phyloP scores from a whole-genome alignment of 2,113 vertebrate species.

The Cebus imitator region DNA sequence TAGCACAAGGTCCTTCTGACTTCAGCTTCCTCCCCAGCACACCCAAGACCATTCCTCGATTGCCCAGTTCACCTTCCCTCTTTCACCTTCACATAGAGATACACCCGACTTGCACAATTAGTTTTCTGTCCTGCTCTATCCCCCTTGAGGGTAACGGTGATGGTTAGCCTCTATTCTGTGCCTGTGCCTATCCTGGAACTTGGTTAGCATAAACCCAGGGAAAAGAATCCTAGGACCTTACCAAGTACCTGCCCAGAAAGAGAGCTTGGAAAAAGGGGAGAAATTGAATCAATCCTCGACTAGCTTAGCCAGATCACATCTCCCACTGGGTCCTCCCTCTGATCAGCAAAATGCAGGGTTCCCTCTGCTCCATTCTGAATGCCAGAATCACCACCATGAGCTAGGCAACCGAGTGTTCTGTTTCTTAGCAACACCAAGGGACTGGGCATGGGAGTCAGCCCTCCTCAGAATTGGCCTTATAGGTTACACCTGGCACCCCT shows the following conservation, averaged over 20 bases:
- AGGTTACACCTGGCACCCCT: background rate
- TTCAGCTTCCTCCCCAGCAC: background rate
- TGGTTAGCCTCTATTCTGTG: background rate
- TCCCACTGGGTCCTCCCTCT: background rate
- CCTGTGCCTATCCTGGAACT: background rate
- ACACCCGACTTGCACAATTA: background rate
- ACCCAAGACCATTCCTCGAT: background rate
- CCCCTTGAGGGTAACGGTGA: background rate
- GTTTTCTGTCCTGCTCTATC: background rate
- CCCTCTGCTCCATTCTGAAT: too few relatives aligned
- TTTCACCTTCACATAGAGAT: background rate
- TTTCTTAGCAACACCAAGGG: background rate
- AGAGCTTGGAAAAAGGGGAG: background rate
- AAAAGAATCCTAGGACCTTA: background rate
- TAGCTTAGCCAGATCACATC: rapidly evolving
- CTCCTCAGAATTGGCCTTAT: background rate
- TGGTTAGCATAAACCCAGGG: background rate
- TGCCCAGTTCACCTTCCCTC: background rate
- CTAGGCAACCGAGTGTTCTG: background rate
- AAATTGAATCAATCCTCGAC: background rate
- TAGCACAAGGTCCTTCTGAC: background rate
- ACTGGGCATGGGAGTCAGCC: background rate
- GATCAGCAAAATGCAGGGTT: background rate
- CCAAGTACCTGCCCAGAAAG: background rate
- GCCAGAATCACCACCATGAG: background rate